Evolutionary conservation across 2,888 invertebrate species (phyloP).

Genomic region (Drosophila subquinaria): DNA sequence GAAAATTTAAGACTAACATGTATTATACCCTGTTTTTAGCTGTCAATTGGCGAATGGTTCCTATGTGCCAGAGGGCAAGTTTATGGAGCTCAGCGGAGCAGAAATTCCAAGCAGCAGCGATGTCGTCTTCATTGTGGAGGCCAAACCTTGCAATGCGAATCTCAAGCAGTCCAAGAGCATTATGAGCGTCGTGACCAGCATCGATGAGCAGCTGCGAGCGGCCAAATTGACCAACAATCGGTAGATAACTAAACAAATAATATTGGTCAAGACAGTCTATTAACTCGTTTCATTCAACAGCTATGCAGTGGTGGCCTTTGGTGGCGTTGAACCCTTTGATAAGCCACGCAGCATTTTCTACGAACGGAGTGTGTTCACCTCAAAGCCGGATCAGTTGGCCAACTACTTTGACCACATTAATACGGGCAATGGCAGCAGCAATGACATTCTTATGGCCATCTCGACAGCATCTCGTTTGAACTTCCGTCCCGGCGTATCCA

Average conservation of each 20-base stretch:
- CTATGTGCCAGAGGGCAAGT: slow-evolving; percentile 91
- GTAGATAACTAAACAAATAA: slow-evolving; percentile 81
- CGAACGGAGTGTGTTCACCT: slow-evolving; percentile 89
- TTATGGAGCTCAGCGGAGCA: slow-evolving; percentile 88
- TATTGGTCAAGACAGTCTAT: not conserved
- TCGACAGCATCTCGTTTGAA: slow-evolving; percentile 90
- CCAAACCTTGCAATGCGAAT: slow-evolving; percentile 92
- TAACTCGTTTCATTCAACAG: slow-evolving; percentile 84
- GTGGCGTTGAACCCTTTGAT: slow-evolving; percentile 91
- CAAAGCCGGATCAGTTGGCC: slow-evolving; percentile 87
- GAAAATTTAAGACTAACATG: slow-evolving; percentile 36
- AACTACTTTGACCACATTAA: slow-evolving; percentile 90
- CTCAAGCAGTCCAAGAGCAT: slow-evolving; percentile 89
- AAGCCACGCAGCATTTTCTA: slow-evolving; percentile 91
- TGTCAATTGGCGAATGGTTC: slow-evolving; percentile 90
- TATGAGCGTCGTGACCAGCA: slow-evolving; percentile 88
- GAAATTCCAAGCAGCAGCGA: slow-evolving; percentile 91
- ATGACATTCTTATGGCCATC: slow-evolving; percentile 92
- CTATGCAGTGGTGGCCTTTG: slow-evolving; percentile 93
- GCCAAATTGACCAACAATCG: slow-evolving; percentile 89
- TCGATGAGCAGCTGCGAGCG: slow-evolving; percentile 90
- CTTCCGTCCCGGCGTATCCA: slow-evolving; percentile 93
- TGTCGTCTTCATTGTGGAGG: slow-evolving; percentile 95
- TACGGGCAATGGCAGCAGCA: slow-evolving; percentile 86
- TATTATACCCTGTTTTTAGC: slow-evolving; percentile 84